A percentile compares a stretch with the other conserved stretches of the same genome.
These are phyloP conservation scores for Paralichthys olivaceus DNA, from an alignment of 2,113 vertebrate genomes.

Conservation along the genomic window DNA sequence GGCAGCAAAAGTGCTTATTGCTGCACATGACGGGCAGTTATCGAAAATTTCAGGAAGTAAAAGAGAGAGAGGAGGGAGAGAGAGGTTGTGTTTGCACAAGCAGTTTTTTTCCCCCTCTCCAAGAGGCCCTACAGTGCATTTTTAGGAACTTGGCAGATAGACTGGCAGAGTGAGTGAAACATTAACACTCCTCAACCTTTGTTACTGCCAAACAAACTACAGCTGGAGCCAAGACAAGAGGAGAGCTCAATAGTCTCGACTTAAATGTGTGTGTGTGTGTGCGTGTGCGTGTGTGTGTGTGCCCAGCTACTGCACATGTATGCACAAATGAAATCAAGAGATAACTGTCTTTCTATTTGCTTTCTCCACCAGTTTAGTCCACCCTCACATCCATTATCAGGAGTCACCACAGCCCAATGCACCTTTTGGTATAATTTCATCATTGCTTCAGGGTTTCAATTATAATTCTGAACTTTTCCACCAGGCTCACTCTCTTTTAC, in stretches of 20 bases:
- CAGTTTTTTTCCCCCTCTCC: conserved; percentile 50
- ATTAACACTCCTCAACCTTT: conserved; percentile 70
- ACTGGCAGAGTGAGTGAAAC: conserved; percentile 56
- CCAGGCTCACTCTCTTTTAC: conserved; percentile 8
- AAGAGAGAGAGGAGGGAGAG: conserved; percentile 18
- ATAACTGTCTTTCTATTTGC: conserved; percentile 16
- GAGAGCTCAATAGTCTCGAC: conserved; percentile 9
- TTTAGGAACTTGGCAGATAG: conserved; percentile 59
- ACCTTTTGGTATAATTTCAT: conserved; percentile 46
- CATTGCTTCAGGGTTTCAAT: conserved; percentile 45
- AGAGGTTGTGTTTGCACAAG: conserved; percentile 55
- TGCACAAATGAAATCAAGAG: conserved; percentile 15
- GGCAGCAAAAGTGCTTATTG: conserved; percentile 51
- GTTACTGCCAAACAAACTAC: conserved; percentile 48
- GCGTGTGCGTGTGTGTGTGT: neutral
- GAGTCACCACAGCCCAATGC: conserved; percentile 4
- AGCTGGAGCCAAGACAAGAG: conserved; percentile 38
- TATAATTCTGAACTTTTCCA: conserved; percentile 40
- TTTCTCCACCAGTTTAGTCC: neutral
- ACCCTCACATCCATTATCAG: conserved; percentile 30
- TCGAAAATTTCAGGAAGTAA: conserved; percentile 52
- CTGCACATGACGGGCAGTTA: conserved; percentile 53
- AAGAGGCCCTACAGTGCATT: conserved; percentile 46
- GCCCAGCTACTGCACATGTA: neutral
- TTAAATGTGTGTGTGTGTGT: neutral